phyloP scores from a whole-genome alignment of 2,797 vertebrate genomes.

The Pristis pectinata region DNA sequence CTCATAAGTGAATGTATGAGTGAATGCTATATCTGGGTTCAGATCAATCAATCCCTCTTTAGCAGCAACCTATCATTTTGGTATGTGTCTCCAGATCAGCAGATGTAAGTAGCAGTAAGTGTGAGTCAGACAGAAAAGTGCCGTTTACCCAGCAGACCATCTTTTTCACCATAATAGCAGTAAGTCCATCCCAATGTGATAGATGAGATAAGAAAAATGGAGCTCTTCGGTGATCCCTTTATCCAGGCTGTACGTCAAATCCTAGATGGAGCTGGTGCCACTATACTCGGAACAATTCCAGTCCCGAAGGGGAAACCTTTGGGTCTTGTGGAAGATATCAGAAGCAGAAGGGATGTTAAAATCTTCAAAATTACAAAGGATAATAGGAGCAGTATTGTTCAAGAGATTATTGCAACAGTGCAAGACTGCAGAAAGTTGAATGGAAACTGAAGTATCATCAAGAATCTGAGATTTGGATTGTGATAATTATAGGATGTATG shows the following conservation, averaged over 20 bases:
- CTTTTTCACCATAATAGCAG: too few species aligned
- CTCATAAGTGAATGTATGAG: too few species aligned
- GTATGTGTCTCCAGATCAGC: too few species aligned
- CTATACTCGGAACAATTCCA: conserved; percentile 84
- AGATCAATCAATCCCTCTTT: too few species aligned
- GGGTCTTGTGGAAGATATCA: conserved; percentile 83
- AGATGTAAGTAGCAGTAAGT: too few species aligned
- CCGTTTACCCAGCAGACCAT: too few species aligned
- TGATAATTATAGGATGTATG: neutral
- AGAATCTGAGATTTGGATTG: neutral
- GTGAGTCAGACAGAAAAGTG: too few species aligned
- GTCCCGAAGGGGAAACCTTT: conserved; percentile 76
- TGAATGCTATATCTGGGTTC: too few species aligned
- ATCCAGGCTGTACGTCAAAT: conserved; percentile 70
- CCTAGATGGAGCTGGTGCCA: conserved; percentile 55
- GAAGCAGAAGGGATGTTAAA: conserved; percentile 69
- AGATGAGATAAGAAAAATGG: conserved; percentile 96
- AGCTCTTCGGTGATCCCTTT: conserved; percentile 88
- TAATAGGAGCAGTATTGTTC: conserved; percentile 72
- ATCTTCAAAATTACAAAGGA: conserved; percentile 84
- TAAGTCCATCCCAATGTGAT: too few species aligned
- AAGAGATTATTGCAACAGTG: conserved; percentile 66
- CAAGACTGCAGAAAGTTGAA: conserved; percentile 60
- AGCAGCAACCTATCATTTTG: too few species aligned
- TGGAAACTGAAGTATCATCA: neutral